Conservation (phyloP, 2,797 vertebrate species). For the Pipistrellus pygmaeus region DNA sequence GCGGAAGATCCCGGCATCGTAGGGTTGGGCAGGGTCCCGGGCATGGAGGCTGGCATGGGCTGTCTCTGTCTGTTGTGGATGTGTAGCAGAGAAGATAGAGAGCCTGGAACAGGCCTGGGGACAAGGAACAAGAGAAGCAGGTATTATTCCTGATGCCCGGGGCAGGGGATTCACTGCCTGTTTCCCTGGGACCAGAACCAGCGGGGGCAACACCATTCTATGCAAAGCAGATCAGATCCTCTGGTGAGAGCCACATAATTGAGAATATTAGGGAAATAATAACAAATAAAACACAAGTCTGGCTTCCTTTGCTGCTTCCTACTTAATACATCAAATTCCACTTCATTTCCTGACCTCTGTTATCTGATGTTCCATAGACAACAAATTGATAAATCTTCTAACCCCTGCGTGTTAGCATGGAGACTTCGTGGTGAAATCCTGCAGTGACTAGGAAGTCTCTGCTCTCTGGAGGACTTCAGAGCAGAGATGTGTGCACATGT, state of each 20-base stretch:
- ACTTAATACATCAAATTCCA: constrained; percentile 75
- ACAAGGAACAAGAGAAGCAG: constrained; percentile 70
- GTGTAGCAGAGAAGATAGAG: constrained; percentile 98
- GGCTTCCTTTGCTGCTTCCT: constrained; percentile 79
- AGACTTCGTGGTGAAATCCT: background rate
- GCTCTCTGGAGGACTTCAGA: background rate
- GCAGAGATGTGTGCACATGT: background rate
- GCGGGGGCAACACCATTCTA: background rate
- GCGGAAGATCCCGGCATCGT: constrained; percentile 99
- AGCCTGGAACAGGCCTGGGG: constrained; percentile 97
- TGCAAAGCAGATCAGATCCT: constrained; percentile 41
- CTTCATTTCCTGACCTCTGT: constrained; percentile 72
- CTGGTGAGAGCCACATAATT: constrained; percentile 71
- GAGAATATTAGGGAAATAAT: constrained; percentile 82
- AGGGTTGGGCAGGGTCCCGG: constrained; percentile 97
- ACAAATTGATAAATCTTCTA: background rate
- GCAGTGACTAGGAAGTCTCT: background rate
- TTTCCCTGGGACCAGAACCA: constrained; percentile 32
- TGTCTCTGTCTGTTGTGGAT: constrained; percentile 99
- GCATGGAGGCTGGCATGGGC: constrained; percentile 99
- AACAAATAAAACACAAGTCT: constrained; percentile 79
- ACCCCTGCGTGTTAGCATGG: background rate
- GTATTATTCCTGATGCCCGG: constrained; percentile 58
- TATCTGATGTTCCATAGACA: constrained; percentile 49
- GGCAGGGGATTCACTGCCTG: background rate